Conservation (phyloP, 2,888 invertebrate species). For the Drosophila bunnanda region DNA sequence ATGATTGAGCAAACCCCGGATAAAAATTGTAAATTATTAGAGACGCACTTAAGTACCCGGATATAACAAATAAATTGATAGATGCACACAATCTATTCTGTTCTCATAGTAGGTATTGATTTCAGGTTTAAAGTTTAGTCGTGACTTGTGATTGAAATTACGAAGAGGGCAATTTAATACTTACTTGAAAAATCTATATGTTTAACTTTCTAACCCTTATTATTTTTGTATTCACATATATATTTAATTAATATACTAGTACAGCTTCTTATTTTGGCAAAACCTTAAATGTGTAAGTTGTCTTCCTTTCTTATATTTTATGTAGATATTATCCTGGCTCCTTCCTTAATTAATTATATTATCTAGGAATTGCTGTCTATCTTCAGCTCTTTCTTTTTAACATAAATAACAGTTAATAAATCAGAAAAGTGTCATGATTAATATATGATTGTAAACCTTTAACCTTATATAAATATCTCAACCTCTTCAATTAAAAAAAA, state of each 20-base stretch:
- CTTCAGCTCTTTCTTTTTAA: no score
- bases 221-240: background rate
- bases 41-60: constrained; percentile 28
- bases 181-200: background rate
- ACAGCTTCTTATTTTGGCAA: no score
- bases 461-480: background rate
- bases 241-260: no score
- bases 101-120: constrained; percentile 9
- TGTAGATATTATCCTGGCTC: no score
- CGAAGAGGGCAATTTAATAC: constrained; percentile 8
- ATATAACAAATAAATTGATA: constrained; percentile 28
- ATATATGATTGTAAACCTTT: no score
- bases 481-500: background rate
- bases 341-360: no score
- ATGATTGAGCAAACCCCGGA: background rate
- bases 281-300: no score
- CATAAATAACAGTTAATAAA: no score
- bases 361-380: no score
- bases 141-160: constrained; percentile 28
- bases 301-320: no score
- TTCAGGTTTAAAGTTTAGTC: constrained; percentile 37
- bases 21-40: constrained; percentile 20
- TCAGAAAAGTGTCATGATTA: no score
- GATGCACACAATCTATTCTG: constrained; percentile 19
- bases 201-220: background rate